Conservation (phyloP, 2,113 vertebrate genomes). For the Muntiacus reevesi region DNA sequence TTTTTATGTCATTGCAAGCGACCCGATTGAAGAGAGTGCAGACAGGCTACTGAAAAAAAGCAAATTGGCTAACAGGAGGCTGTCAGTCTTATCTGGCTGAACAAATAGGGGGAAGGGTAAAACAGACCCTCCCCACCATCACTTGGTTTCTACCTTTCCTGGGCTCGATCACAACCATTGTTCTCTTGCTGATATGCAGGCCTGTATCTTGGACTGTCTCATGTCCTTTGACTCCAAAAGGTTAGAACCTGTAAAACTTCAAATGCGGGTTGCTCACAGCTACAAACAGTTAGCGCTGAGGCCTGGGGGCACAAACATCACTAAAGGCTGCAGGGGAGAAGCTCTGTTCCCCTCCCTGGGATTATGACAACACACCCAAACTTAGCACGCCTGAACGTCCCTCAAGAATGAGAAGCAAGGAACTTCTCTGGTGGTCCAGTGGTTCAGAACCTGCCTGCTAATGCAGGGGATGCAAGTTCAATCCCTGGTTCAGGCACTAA, state of each 20-base stretch:
- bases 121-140: not conserved
- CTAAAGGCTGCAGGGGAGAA: not conserved
- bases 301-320: not conserved
- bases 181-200: not conserved
- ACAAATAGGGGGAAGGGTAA: not conserved
- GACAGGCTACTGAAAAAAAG: not conserved
- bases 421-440: not conserved
- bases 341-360: not conserved
- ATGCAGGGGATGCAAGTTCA: not conserved
- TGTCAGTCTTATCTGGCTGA: not conserved
- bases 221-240: not conserved
- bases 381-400: not conserved
- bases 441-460: not conserved
- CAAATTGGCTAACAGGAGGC: not conserved
- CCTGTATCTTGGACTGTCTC: not conserved
- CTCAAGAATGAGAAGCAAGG: not conserved
- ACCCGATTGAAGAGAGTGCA: not conserved
- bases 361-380: not conserved
- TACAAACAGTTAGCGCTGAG: no score
- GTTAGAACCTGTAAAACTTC: not conserved
- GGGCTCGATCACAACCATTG: not conserved
- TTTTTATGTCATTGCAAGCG: not conserved
- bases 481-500: not conserved
- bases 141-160: not conserved
- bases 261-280: not conserved